A percentile compares a stretch with the other conserved stretches of the same genome.
Evolutionary conservation across 2,113 vertebrate genomes (phyloP).

Genomic region (Empidonax alnorum): DNA sequence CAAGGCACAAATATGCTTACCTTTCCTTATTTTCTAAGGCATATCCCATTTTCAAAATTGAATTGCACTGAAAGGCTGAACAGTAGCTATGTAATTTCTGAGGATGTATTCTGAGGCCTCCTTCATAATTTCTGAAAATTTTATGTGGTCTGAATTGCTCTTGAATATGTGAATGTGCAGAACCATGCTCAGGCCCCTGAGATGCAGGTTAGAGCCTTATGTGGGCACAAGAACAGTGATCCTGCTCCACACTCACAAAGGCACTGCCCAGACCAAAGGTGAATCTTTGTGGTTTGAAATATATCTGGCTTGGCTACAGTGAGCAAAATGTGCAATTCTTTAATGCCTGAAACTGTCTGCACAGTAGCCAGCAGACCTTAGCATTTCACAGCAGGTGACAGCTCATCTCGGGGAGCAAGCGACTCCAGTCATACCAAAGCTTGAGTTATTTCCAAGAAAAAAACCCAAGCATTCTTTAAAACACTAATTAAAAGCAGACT

Average conservation of each 20-base stretch:
- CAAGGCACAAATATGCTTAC: not conserved
- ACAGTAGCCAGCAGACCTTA: not conserved
- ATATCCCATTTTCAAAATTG: not conserved
- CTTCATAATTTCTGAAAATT: not conserved
- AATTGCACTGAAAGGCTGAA: not conserved
- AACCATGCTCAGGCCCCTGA: not conserved
- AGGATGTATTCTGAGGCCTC: not conserved
- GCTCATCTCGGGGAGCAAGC: not conserved
- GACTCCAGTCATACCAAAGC: not conserved
- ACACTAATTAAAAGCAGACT: not conserved
- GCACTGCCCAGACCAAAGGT: rapidly evolving
- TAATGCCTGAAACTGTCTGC: not conserved
- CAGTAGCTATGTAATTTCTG: not conserved
- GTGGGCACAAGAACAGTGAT: not conserved
- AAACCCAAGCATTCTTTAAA: not conserved
- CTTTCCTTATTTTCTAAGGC: not conserved
- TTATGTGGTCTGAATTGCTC: not conserved
- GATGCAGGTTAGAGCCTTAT: not conserved
- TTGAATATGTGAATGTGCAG: not conserved
- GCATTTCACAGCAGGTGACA: not conserved
- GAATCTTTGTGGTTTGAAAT: not conserved
- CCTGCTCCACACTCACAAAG: not conserved
- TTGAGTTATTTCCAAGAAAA: not conserved
- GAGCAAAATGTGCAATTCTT: not conserved
- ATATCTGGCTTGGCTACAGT: not conserved